Percentiles rank a stretch among this genome's conserved stretches.
Evolutionary conservation across 2,888 invertebrate genomes (phyloP).

Genomic region (Tinea pellionella): DNA sequence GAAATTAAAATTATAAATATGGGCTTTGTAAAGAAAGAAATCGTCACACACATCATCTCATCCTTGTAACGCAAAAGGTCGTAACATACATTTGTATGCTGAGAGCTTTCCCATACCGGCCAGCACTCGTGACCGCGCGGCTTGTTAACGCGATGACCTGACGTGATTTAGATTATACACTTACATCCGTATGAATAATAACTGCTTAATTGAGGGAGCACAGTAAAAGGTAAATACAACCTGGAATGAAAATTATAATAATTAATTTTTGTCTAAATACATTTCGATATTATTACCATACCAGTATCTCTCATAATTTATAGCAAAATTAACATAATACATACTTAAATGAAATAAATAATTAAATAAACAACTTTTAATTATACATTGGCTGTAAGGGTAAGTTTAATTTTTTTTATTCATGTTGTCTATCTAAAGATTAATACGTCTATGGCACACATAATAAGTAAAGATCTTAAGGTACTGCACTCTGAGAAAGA

Average conservation of each 20-base stretch:
- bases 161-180: slow-evolving; percentile 54
- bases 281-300: too few species aligned
- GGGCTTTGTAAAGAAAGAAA: not conserved
- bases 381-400: too few species aligned
- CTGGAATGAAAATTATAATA: not conserved
- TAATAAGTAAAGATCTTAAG: slow-evolving; percentile 8
- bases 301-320: too few species aligned
- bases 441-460: slow-evolving; percentile 7
- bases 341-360: too few species aligned
- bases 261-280: not conserved
- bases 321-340: too few species aligned
- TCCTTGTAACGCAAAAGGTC: slow-evolving; percentile 31
- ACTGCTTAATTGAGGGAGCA: slow-evolving; percentile 57
- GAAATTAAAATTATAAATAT: too few species aligned
- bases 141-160: slow-evolving; percentile 63
- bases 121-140: slow-evolving; percentile 58
- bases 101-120: slow-evolving; percentile 67
- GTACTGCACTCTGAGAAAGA: not conserved
- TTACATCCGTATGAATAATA: slow-evolving; percentile 61
- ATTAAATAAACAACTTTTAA: too few species aligned
- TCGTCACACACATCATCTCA: slow-evolving; percentile 15
- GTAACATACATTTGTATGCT: slow-evolving; percentile 56
- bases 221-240: slow-evolving; percentile 28
- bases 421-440: not conserved
- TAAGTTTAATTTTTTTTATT: too few species aligned